Base-by-base conservation (phyloP, 92 coral and sea anemone genomes). In the Galaxea fascicularis region DNA sequence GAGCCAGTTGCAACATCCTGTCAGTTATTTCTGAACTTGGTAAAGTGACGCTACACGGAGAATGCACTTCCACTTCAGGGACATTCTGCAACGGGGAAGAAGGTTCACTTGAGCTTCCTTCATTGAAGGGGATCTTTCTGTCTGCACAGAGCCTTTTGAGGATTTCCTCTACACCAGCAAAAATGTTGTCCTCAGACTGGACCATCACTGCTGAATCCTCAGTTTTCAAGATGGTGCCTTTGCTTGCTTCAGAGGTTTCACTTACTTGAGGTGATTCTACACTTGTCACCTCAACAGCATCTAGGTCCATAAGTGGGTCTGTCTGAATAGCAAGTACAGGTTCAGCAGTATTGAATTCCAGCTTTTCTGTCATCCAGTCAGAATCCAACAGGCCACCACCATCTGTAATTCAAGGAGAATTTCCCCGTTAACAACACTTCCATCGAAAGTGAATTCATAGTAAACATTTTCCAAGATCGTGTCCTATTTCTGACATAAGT, bases 321-420 rank as follows among this genome's bases (percentile, higher is more conserved):
- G 58, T 62, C 28, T 87, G 82, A 17, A 26, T 71, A 45, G 52
- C 71, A 76, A 87, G 71, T 35, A 87, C 45, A 64, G 92, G 84
- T 27, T 89, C 95, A 56, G 79, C 71, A 60, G 51, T 74, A 62
- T 45, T 54, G 63, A 97, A 93, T 74, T 97, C 95, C 58, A 94
- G 75, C 92, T 93, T 97, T 45, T 95, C 91, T n/a, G 98, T 97
- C 93, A 97, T 89, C 99, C 99, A 97, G 67, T 92, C 94, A 46
- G 82, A 59, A 59, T 91, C 94, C 79, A 93, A 77, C 62, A 93
- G 80, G 44, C 88, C 85, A 53, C 60, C 87, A 12, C 93, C 85
- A 85, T 87, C 99, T 94, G 72, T 29, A 74, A 81, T 74, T 53
- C 11, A 71, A 6, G 24, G 30, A 67, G 31, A 81, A 46, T 16